phyloP scores from a whole-genome alignment of 1,140 invertebrate species.

The Goniozus legneri region DNA sequence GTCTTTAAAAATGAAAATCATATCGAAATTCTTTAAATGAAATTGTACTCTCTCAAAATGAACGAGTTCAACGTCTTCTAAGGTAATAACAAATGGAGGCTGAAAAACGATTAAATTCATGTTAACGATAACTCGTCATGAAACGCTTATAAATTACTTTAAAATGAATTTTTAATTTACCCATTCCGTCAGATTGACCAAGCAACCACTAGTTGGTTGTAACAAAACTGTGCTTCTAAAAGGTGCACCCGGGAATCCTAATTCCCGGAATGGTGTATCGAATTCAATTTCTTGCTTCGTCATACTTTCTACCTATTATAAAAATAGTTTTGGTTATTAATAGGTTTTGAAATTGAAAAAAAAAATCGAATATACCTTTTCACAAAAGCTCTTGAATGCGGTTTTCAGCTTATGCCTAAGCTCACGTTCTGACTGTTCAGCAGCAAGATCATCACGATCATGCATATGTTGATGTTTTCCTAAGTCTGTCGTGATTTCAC shows the following conservation, averaged over 20 bases:
- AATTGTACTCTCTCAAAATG: constrained; percentile 99
- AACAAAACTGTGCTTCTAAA: constrained; percentile 93
- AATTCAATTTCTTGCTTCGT: constrained; percentile 98
- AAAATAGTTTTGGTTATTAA: background rate
- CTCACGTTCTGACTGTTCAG: constrained; percentile 97
- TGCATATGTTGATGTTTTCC: constrained; percentile 99
- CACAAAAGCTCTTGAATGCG: constrained; percentile 97
- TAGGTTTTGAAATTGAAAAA: constrained; percentile 3
- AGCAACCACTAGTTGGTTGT: constrained; percentile 93
- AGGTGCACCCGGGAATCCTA: constrained; percentile 97
- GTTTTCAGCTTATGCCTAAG: constrained; percentile 93
- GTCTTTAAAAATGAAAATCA: constrained; percentile 99
- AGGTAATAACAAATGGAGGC: constrained; percentile 96
- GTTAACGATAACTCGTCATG: background rate
- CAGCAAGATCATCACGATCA: constrained; percentile 96
- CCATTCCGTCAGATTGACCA: constrained; percentile 98
- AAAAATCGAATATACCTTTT: constrained; percentile 63
- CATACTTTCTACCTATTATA: constrained; percentile 78
- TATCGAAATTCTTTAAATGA: constrained; percentile 98
- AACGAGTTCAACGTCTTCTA: constrained; percentile 96
- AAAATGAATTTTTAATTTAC: constrained; percentile 44
- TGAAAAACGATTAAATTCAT: constrained; percentile 45
- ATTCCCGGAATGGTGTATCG: constrained; percentile 95
- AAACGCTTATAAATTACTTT: constrained; percentile 8
- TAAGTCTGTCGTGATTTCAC: constrained; percentile 98